Conservation (phyloP, 1,140 invertebrate species). For the Ephestia elutella region DNA sequence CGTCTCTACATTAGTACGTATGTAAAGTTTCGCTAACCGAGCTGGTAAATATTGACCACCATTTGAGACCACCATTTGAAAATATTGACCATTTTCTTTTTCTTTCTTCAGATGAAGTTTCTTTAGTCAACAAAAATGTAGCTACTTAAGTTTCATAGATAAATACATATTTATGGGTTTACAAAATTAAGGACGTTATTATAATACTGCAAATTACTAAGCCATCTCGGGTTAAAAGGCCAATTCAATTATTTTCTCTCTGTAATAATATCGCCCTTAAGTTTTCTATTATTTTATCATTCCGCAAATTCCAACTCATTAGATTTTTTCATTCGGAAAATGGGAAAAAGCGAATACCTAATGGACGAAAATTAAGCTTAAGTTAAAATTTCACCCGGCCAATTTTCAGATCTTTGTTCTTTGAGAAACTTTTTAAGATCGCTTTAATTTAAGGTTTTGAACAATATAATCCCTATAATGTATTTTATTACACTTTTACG, state of each 20-base stretch:
- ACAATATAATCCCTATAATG: not conserved
- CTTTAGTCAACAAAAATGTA: no score
- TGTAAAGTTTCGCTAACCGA: no score
- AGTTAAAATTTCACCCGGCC: conserved; percentile 5
- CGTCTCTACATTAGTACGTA: no score
- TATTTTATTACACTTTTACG: not conserved
- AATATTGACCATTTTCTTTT: no score
- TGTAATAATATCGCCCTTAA: conserved; percentile 6
- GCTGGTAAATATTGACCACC: no score
- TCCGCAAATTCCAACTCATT: conserved; percentile 2
- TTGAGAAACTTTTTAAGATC: conserved; percentile 1
- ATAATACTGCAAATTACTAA: no score
- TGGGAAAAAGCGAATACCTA: conserved; percentile 9
- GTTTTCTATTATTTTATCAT: conserved; percentile 10
- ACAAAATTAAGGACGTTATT: no score
- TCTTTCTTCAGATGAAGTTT: no score
- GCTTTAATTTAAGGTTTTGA: not conserved
- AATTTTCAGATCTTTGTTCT: conserved; percentile 7
- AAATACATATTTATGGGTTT: no score
- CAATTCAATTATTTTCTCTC: not conserved
- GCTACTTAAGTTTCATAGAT: no score
- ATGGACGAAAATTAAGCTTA: not conserved
- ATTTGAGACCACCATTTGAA: no score
- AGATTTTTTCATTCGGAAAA: conserved; percentile 10
- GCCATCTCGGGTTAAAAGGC: not conserved